Evolutionary conservation across 2,113 vertebrate species (phyloP).

Genomic region (Hydrochoerus hydrochaeris): DNA sequence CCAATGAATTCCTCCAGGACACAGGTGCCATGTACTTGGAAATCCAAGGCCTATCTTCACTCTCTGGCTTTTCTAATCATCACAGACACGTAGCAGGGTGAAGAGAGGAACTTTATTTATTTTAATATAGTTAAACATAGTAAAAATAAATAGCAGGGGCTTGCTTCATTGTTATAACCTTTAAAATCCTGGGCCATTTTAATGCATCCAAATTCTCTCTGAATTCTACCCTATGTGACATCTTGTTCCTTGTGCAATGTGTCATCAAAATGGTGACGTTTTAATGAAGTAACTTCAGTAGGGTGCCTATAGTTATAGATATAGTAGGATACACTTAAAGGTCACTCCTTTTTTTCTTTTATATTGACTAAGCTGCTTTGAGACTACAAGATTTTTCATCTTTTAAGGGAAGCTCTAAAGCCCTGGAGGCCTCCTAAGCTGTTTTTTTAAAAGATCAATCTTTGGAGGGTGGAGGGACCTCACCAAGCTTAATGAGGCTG

Average conservation of each 20-base stretch:
- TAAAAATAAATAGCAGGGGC: not conserved
- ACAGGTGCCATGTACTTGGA: not conserved
- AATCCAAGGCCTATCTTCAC: not conserved
- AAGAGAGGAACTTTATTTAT: not conserved
- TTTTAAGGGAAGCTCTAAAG: conserved; percentile 82
- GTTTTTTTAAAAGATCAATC: conserved; percentile 84
- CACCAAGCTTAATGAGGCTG: conserved; percentile 60
- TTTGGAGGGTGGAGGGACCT: conserved; percentile 75
- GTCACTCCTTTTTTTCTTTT: conserved; percentile 77
- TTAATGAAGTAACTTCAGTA: conserved; percentile 75
- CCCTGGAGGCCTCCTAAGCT: conserved; percentile 76
- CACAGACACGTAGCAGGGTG: no score
- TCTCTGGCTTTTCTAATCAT: not conserved
- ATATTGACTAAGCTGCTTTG: conserved; percentile 82
- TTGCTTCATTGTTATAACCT: not conserved
- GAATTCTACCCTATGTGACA: not conserved
- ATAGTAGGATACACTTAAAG: conserved; percentile 79
- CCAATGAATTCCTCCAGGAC: not conserved
- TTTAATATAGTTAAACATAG: not conserved
- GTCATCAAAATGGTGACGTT: conserved; percentile 73
- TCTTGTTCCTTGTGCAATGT: conserved; percentile 45
- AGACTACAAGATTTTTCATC: conserved; percentile 81
- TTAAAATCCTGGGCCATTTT: not conserved
- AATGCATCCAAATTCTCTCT: conserved; percentile 33
- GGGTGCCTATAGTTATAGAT: conserved; percentile 76